phyloP scores from a whole-genome alignment of 2,113 vertebrate species.

The Heptranchias perlo region DNA sequence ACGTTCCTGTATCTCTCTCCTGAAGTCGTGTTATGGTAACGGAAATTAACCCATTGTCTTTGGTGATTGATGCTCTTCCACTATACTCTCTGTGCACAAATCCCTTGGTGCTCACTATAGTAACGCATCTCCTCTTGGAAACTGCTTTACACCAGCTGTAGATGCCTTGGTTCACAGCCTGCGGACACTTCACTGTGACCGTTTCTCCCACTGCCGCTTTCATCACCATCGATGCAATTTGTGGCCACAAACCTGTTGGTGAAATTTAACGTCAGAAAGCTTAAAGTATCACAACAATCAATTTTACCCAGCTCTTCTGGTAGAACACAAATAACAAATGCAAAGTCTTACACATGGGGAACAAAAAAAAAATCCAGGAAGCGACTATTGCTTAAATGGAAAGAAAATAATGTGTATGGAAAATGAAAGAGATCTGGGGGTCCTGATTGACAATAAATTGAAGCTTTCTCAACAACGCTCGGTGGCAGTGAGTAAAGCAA shows the following conservation, averaged over 20 bases:
- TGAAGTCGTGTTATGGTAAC: not conserved
- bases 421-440: no score
- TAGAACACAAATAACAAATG: no score
- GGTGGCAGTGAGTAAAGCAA: no score
- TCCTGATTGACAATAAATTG: no score
- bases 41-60: not conserved
- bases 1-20: not conserved
- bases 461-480: no score
- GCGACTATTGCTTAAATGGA: no score
- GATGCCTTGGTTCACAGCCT: not conserved
- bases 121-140: accelerated
- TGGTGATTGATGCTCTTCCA: not conserved
- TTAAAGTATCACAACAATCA: not conserved
- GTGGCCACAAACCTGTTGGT: not conserved
- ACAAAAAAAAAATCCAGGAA: not conserved
- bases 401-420: no score
- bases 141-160: not conserved
- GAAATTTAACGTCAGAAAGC: not conserved
- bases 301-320: not conserved
- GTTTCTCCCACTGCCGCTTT: not conserved
- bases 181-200: not conserved
- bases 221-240: not conserved
- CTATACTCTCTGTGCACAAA: accelerated
- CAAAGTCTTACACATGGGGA: not conserved
- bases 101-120: not conserved